Base-by-base conservation (phyloP, 2,113 vertebrate genomes). In the Hemiprocne comata region DNA sequence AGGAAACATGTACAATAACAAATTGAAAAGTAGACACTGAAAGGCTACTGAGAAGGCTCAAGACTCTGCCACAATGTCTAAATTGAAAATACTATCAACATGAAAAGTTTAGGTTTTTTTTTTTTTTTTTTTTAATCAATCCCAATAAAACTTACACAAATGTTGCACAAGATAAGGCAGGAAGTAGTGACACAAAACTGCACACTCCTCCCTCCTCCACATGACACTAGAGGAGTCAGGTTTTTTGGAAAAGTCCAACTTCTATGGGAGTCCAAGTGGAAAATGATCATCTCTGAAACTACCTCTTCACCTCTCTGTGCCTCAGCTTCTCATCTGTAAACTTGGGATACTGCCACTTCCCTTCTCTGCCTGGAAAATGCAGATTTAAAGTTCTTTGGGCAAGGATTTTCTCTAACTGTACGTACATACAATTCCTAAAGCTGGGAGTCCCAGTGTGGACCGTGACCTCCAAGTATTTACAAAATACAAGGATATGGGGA, bases 171-270 rank as follows among this genome's bases (percentile, higher is more conserved):
- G 51, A 36, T 3, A 28, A 55, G 19, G 46, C 54, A 21, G 40
- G 44, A 50, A 21, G 7, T 1, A 82, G 16, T 1, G 7, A 5
- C 33, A 26, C 1, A 0, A 14, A 13, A 33, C 70, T 60, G 38
- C 46, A 11, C 3, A 20, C 4, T 38, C 34, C 51, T 64, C 12
- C 10, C 17, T 50, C 24, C 64, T 38, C 67, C 58, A 67, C 33
- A 31, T 7, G 28, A 17, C 44, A 19, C n/a, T 4, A 9, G 25
- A 53, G n/a, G 12, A 29, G 26, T 13, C 34, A 44, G 8, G 11
- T 36, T 36, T 78, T 95, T 71, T 57, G 9, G 17, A 73, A 64
- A 10, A 89, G 17, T 2, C 23, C 31, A 29, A 34, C 7, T 75
- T 25, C 74, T 34, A 29, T 5, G 16, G 20, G 31, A 79, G 10